A percentile compares a stretch with the other conserved stretches of the same genome.
Evolutionary conservation across 2,797 vertebrate genomes (phyloP).

Genomic region (Tadarida brasiliensis): DNA sequence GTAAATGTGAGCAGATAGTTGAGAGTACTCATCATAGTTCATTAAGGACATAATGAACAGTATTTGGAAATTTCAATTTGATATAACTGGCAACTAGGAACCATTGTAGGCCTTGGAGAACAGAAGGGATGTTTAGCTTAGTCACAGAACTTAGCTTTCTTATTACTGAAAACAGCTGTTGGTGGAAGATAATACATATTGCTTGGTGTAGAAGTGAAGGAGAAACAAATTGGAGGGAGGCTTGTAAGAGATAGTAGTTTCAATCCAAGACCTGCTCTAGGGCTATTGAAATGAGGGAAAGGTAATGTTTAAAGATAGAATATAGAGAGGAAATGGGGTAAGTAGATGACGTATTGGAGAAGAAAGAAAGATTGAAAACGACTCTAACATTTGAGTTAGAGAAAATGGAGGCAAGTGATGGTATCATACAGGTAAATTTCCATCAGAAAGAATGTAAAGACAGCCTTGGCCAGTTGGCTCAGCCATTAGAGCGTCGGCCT

Average conservation of each 20-base stretch:
- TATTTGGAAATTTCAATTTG: conserved; percentile 67
- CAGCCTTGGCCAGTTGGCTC: no score
- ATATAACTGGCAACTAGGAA: conserved; percentile 9
- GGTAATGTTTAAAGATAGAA: conserved; percentile 39
- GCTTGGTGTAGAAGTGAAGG: conserved; percentile 70
- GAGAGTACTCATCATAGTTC: conserved; percentile 48
- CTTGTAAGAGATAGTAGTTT: conserved; percentile 60
- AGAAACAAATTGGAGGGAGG: background rate
- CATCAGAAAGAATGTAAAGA: conserved; percentile 42
- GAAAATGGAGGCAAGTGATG: conserved; percentile 38
- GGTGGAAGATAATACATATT: conserved; percentile 68
- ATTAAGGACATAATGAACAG: conserved; percentile 38
- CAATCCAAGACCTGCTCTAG: background rate
- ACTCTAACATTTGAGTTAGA: conserved; percentile 31
- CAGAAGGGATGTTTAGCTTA: conserved; percentile 70
- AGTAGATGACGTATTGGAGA: background rate
- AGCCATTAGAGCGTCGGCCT: no score
- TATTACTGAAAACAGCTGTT: conserved; percentile 81
- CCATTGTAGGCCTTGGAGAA: conserved; percentile 55
- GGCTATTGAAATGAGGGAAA: background rate
- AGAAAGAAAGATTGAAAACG: conserved; percentile 65
- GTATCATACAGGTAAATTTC: conserved; percentile 62
- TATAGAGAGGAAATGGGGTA: background rate
- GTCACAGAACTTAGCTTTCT: conserved; percentile 76
- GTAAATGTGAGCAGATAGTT: conserved; percentile 30